Base-by-base conservation (phyloP, 2,888 invertebrate genomes). In the Phasia obesa region DNA sequence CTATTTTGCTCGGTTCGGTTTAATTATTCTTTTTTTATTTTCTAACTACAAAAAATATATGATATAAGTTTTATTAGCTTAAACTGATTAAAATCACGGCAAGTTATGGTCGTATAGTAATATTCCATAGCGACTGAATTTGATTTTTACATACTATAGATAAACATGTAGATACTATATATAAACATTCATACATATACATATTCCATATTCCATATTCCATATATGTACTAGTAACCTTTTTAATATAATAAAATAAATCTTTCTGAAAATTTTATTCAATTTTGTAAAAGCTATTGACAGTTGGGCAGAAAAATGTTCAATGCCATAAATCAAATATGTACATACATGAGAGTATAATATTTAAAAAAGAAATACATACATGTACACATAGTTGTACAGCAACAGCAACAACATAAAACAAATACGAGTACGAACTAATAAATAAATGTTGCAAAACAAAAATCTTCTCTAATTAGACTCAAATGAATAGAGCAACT, bases 231-330 rank as follows among this genome's bases (percentile, higher is more conserved):
- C 2, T 55, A 44, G 17, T 44, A n/a, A 38, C 27, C 5, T 51
- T 23, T 27, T 44, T 4, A 17, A 57, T 21, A 35, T 17, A 60
- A 49, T 49, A 49, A 23, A 59, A 65, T 64, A 65, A 74, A 65
- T 57, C 53, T 47, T 74, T 23, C 9, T 31, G 49, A 11, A 13
- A 65, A 53, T 74, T 44, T 64, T 55, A 47, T 64, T 74, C 21
- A 55, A 74, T 64, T 74, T 65, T 15, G 47, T 55, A 7, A 47
- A 65, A 47, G 9, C 57, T 74, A 74, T 64, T 74, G 64, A 67
- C 65, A 75, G 55, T 17, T 57, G 64, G 21, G 44, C 25, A 57
- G 19, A 65, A 25, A 5, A 75, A 65, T 57, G 47, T 23, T 55
- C 64, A 74, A 64, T 47, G 64, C 49, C 57, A 75, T 59, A 57